A percentile compares a stretch with the other conserved stretches of the same genome.
These are phyloP conservation scores for Phymanthus crucifer DNA, from an alignment of 92 coral and sea anemone species.

Conservation along the genomic window DNA sequence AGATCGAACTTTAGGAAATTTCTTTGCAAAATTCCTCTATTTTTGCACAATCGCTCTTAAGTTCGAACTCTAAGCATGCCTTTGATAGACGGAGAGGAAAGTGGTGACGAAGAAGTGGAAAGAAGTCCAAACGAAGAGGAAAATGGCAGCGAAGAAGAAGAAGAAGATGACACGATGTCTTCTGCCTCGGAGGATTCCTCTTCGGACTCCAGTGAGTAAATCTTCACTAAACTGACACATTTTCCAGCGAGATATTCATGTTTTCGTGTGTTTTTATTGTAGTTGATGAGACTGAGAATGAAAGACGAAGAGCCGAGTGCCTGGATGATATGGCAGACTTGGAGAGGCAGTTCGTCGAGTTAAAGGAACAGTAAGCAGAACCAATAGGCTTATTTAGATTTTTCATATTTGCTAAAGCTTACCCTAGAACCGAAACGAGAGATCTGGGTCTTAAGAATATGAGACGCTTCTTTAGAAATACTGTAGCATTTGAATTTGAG, in stretches of 20 bases:
- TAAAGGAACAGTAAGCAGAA: constrained; percentile 83
- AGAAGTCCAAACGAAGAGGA: constrained; percentile 93
- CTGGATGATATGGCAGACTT: constrained; percentile 93
- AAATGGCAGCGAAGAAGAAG: constrained; percentile 98
- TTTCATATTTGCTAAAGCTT: not conserved
- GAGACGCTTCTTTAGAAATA: no score
- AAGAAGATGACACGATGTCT: constrained; percentile 84
- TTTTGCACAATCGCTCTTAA: not conserved
- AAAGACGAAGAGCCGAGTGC: constrained; percentile 87
- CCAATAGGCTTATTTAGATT: not conserved
- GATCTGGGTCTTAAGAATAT: no score
- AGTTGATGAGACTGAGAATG: constrained; percentile 98
- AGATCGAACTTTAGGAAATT: not conserved
- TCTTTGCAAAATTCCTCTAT: not conserved
- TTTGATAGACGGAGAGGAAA: constrained; percentile 96
- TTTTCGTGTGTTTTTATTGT: not conserved
- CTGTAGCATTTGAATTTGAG: no score
- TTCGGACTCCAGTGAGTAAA: constrained; percentile 64
- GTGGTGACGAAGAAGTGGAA: constrained; percentile 94
- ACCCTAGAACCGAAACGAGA: not conserved
- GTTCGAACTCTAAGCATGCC: constrained; percentile 51
- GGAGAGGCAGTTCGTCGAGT: constrained; percentile 91
- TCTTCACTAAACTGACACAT: not conserved
- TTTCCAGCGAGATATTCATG: not conserved
- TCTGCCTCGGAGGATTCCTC: constrained; percentile 95